Base-by-base conservation (phyloP, 1,140 invertebrate species). In the Fopius arisanus region DNA sequence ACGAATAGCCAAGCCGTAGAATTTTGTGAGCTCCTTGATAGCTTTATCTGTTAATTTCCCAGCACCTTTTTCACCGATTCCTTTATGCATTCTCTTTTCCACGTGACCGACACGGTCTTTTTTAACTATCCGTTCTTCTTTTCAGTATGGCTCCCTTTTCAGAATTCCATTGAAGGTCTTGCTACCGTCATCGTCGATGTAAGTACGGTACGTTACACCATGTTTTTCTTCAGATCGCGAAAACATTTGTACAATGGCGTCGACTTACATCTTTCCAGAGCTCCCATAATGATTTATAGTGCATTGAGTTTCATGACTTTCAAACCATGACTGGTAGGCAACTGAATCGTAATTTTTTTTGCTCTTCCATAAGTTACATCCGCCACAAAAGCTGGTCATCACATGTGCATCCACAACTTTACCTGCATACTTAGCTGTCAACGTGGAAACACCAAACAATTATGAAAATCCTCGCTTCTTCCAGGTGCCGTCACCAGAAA, bases 401-500 rank as follows among this genome's bases (percentile, higher is more conserved):
- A 75, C 73, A 41, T 65, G 23, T 9, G 75, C 19, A 72, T 77
- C 76, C 12, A 76, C 59, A 14, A 76, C 40, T 72, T 77, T 71
- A 7, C 31, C 43, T 7, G 67, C 67, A 54, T 77, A 75, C 9
- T 74, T 72, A 12, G 73, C 71, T 23, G 75, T 74, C 14, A 78
- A 10, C 28, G 67, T 19, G 1, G 10, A 19, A 14, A 78, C 28
- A 7, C 75, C 77, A n/a, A 73, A 16, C 0, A 75, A 23, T 12
- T 75, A 75, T 4, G 51, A 29, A 70, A 74, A 77, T 7, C 75
- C 75, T 72, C 74, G n/a, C 54, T 76, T 77, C 4, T 54, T 21
- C 75, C 77, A 80, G 0, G 78, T 71, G 0, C 76, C 78, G 67
- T 80, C 76, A 0, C 76, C 78, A 16, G 78, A 79, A 40, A 77